Evolutionary conservation across 2,113 vertebrate species (phyloP).

Genomic region (Himantopus leucocephalus): DNA sequence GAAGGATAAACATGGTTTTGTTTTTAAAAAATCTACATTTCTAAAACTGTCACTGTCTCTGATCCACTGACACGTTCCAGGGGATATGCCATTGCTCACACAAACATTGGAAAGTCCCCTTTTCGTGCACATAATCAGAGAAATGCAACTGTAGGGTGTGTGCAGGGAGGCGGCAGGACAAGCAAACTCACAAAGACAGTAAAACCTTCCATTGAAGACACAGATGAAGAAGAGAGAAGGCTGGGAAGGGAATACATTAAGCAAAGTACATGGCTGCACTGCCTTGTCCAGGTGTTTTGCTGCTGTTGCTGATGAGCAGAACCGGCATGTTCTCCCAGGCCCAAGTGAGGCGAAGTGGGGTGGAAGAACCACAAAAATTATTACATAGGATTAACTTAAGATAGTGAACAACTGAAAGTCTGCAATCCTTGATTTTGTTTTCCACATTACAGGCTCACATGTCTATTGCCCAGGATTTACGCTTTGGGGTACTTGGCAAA

Average conservation of each 20-base stretch:
- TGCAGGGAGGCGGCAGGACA: neutral
- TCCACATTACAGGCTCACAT: neutral
- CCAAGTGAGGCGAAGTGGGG: neutral
- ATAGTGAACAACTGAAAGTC: neutral
- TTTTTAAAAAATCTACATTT: neutral
- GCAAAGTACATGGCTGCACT: neutral
- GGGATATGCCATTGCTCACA: neutral
- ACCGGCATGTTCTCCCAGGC: neutral
- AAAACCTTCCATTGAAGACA: neutral
- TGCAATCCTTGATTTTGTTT: neutral
- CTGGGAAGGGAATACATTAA: neutral
- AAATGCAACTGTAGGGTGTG: neutral
- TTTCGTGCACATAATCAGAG: fast-evolving
- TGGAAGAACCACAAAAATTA: neutral
- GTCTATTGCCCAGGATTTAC: neutral
- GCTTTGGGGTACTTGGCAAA: neutral
- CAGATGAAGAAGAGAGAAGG: neutral
- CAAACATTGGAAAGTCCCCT: neutral
- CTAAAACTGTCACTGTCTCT: neutral
- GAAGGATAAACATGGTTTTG: neutral
- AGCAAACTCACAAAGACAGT: neutral
- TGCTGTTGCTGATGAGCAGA: neutral
- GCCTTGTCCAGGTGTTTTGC: neutral
- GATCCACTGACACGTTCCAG: neutral
- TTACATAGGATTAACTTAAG: neutral